A percentile compares a stretch with the other conserved stretches of the same genome.
Conservation (phyloP, 2,888 invertebrate species). For the Rotaria sp. region DNA sequence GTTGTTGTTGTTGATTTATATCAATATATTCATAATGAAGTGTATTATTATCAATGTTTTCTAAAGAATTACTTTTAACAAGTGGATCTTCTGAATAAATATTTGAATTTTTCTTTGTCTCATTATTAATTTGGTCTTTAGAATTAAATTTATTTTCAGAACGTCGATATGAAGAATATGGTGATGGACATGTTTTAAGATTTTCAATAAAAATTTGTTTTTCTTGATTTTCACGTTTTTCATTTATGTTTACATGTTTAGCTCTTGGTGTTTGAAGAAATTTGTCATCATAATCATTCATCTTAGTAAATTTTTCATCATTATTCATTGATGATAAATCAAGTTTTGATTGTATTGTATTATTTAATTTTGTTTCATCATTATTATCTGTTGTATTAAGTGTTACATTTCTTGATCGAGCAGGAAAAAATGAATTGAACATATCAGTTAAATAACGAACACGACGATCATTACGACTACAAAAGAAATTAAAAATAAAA, state of each 20-base stretch:
- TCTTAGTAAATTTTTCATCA: background rate
- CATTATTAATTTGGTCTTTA: background rate
- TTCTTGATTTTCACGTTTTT: conserved; percentile 27
- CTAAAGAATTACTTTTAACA: background rate
- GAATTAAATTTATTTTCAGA: background rate
- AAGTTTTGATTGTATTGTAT: background rate
- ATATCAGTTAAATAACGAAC: background rate
- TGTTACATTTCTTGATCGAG: background rate
- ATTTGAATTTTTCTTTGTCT: background rate
- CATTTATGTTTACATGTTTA: conserved; percentile 13
- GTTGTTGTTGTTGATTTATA: too few relatives aligned
- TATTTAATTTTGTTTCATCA: background rate
- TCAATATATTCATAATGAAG: background rate
- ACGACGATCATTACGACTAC: conserved; percentile 25
- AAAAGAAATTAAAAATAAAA: background rate
- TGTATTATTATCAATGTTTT: background rate
- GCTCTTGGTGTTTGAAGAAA: background rate
- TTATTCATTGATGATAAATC: background rate
- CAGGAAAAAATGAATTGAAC: background rate
- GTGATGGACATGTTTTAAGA: conserved; percentile 12
- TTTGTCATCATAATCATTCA: background rate
- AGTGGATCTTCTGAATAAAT: background rate
- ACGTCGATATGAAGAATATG: background rate
- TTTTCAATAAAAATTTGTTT: conserved; percentile 24
- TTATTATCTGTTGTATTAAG: background rate